Evolutionary conservation across 2,888 invertebrate genomes (phyloP).

Genomic region (Trypoxylon attenuatum): DNA sequence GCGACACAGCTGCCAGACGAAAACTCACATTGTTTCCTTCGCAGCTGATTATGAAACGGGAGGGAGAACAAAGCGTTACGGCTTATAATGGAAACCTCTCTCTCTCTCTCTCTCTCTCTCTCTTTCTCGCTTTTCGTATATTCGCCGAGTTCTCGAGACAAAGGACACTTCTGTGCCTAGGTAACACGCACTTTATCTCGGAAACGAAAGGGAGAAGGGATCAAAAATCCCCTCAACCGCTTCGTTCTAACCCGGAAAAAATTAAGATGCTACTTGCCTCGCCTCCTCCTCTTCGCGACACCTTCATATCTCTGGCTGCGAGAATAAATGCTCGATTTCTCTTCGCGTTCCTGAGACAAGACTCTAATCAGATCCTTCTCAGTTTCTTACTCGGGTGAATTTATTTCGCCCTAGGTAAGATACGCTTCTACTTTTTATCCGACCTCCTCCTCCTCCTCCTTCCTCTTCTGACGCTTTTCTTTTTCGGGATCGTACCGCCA

Average conservation of each 20-base stretch:
- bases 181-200: neutral
- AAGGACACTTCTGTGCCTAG: too few species aligned
- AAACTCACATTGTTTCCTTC: too few species aligned
- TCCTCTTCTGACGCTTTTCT: neutral
- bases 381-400: conserved; percentile 6
- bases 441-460: neutral
- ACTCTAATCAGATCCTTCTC: conserved; percentile 39
- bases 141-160: too few species aligned
- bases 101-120: too few species aligned
- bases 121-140: too few species aligned
- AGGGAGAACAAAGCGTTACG: too few species aligned
- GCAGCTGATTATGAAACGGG: too few species aligned
- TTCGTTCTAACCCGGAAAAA: conserved; percentile 19
- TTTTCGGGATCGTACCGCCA: neutral
- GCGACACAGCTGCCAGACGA: too few species aligned
- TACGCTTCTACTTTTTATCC: neutral
- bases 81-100: too few species aligned
- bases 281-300: neutral
- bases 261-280: conserved; percentile 30
- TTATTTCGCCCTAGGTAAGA: conserved; percentile 12
- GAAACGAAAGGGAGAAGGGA: too few species aligned
- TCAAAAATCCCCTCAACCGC: neutral
- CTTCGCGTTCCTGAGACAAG: conserved; percentile 20
- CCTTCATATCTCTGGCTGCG: neutral
- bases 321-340: conserved; percentile 12